Conservation (phyloP, 2,797 vertebrate genomes). For the Lutra lutra region DNA sequence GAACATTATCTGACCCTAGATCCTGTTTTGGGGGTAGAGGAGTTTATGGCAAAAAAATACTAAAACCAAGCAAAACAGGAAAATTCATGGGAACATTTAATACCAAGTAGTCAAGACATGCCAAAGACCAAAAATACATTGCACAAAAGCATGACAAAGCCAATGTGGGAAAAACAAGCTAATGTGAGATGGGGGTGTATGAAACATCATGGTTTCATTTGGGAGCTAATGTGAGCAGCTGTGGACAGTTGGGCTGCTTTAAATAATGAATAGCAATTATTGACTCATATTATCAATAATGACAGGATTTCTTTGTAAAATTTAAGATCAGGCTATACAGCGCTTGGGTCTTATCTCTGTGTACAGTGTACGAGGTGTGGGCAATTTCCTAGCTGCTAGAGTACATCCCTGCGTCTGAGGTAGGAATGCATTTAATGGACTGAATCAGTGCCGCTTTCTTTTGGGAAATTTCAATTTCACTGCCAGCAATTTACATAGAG, state of each 20-base stretch:
- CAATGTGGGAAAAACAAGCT: not conserved
- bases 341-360: constrained; percentile 44
- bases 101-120: not conserved
- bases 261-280: constrained; percentile 50
- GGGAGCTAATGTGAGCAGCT: not conserved
- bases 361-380: not conserved
- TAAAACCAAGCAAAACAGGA: not conserved
- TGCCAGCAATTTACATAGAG: constrained; percentile 69
- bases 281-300: constrained; percentile 55
- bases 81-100: not conserved
- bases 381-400: not conserved
- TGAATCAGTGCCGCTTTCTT: constrained; percentile 47
- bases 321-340: constrained; percentile 56
- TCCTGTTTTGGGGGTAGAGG: not conserved
- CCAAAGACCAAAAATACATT: not conserved
- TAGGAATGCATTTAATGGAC: constrained; percentile 42
- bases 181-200: not conserved
- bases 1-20: not conserved
- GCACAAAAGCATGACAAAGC: not conserved
- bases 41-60: constrained; percentile 17
- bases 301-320: constrained; percentile 39
- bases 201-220: constrained; percentile 34
- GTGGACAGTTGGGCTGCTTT: constrained; percentile 33
- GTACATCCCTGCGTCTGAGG: constrained; percentile 5
- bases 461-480: constrained; percentile 72